Percentiles rank a stretch among this genome's conserved stretches.
These are phyloP conservation scores for Rhagoletis pomonella DNA, from an alignment of 1,140 invertebrate genomes.

Conservation along the genomic window DNA sequence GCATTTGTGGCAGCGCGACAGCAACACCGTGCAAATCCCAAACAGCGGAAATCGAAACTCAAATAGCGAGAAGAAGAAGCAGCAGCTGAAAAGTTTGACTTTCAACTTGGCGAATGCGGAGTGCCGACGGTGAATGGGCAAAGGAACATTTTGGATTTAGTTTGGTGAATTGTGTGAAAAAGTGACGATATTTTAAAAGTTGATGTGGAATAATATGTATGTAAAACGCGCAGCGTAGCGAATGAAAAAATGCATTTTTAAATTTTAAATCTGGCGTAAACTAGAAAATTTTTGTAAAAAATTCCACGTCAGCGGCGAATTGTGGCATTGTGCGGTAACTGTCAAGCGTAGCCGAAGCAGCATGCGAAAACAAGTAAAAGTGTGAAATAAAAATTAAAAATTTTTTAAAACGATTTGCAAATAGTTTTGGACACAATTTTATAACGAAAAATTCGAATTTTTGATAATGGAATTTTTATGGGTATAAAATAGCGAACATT, in stretches of 20 bases:
- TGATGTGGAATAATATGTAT: no score
- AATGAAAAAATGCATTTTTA: background rate
- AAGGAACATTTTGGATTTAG: background rate
- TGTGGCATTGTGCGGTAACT: background rate
- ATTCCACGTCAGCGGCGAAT: background rate
- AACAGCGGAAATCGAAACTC: conserved; percentile 31
- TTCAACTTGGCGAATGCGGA: background rate
- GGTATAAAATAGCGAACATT: conserved; percentile 18
- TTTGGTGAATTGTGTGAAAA: background rate
- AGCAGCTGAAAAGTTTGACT: background rate
- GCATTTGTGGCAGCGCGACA: conserved; percentile 38
- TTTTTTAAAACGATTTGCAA: conserved; percentile 47
- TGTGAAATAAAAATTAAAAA: background rate
- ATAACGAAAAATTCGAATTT: background rate
- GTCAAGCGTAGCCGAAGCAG: no score
- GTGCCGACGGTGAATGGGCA: background rate
- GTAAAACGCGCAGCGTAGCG: no score
- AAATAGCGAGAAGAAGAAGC: background rate
- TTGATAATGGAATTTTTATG: background rate
- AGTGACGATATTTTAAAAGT: background rate
- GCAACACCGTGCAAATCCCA: conserved; percentile 7
- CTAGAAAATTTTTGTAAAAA: no score
- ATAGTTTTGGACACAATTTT: conserved; percentile 37
- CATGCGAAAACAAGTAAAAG: background rate
- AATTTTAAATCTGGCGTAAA: background rate